Evolutionary conservation across 2,797 vertebrate genomes (phyloP).

Genomic region (Odontamblyopus rebecca): DNA sequence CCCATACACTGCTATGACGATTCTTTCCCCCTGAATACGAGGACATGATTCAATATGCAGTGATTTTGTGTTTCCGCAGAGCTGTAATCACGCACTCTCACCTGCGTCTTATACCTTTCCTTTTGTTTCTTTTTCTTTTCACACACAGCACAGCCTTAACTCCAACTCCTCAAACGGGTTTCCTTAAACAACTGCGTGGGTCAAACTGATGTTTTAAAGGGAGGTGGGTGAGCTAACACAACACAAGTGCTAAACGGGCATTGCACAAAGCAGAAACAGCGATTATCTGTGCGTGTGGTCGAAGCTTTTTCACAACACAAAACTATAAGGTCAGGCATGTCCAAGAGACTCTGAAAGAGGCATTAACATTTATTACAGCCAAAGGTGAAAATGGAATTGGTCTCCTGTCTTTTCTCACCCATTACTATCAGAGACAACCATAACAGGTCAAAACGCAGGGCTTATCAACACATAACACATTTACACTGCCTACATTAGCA

Average conservation of each 20-base stretch:
- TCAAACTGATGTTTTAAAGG: too few relatives aligned
- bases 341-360: conserved; percentile 54
- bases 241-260: neutral
- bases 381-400: conserved; percentile 61
- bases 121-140: conserved; percentile 36
- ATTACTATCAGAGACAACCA: conserved; percentile 14
- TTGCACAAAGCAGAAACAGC: neutral
- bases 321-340: conserved; percentile 57
- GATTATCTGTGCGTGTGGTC: neutral
- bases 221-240: neutral
- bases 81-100: conserved; percentile 33
- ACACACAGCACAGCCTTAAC: neutral
- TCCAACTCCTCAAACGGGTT: neutral
- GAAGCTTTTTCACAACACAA: conserved; percentile 38
- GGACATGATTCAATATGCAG: neutral
- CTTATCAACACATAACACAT: conserved; percentile 14
- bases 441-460: conserved; percentile 28
- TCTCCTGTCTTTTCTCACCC: conserved; percentile 63
- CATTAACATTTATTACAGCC: conserved; percentile 42
- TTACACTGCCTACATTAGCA: conserved; percentile 2
- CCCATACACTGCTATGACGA: neutral
- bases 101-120: conserved; percentile 35
- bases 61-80: neutral
- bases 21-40: too few relatives aligned
- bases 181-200: neutral